These are phyloP conservation scores for Grammatotria lemairii DNA, from an alignment of 2,113 vertebrate species.

Conservation along the genomic window DNA sequence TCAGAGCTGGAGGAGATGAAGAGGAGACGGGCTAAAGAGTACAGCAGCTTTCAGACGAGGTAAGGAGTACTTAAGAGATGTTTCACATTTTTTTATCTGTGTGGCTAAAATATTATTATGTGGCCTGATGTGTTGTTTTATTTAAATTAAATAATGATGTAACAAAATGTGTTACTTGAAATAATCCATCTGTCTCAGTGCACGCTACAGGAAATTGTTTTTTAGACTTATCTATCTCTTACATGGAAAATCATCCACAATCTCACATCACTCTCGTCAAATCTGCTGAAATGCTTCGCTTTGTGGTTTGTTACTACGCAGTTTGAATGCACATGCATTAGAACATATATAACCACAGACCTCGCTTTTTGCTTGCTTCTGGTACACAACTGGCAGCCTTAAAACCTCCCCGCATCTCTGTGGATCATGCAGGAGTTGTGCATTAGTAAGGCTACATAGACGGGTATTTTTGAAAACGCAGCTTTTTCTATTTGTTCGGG, in stretches of 20 bases:
- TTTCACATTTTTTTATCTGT: background rate
- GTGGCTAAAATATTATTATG: background rate
- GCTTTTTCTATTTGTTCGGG: background rate
- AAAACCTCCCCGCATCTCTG: background rate
- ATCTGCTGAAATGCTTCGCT: background rate
- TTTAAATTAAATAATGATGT: background rate
- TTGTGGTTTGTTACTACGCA: background rate
- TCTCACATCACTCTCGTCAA: background rate
- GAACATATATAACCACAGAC: background rate
- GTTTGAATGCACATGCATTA: background rate
- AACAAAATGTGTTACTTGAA: background rate
- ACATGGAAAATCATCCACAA: background rate
- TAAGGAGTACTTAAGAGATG: background rate
- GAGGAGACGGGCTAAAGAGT: constrained; percentile 74
- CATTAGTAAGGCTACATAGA: background rate
- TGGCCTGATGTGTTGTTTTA: background rate
- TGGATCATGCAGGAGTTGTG: background rate
- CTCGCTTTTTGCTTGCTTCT: background rate
- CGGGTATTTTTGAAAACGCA: background rate
- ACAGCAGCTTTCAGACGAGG: constrained; percentile 75
- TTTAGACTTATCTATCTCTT: background rate
- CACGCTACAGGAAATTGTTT: background rate
- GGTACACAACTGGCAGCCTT: background rate
- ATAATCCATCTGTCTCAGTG: background rate
- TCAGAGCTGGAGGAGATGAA: constrained; percentile 71